phyloP scores from a whole-genome alignment of 2,888 invertebrate species.

The Idaea biselata region DNA sequence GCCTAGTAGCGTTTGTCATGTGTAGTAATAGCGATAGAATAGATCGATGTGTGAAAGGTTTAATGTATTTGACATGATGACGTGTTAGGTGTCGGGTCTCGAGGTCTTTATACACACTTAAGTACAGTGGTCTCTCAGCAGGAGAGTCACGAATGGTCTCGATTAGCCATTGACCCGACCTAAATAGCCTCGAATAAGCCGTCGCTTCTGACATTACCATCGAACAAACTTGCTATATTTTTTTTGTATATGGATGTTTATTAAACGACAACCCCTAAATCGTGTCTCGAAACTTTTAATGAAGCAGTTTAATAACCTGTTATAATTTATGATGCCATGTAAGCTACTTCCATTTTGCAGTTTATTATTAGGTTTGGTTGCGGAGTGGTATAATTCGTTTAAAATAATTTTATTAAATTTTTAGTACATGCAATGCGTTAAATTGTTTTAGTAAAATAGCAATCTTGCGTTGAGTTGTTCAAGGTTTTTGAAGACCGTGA shows the following conservation, averaged over 20 bases:
- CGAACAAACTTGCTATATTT: conserved; percentile 52
- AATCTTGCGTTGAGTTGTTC: background rate
- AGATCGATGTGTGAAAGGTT: conserved; percentile 6
- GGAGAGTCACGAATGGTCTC: conserved; percentile 54
- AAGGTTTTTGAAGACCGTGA: too few relatives aligned
- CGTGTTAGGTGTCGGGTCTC: conserved; percentile 17
- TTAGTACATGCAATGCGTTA: background rate
- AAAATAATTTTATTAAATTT: background rate
- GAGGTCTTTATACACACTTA: conserved; percentile 23
- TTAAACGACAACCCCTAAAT: conserved; percentile 38
- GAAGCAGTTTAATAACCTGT: conserved; percentile 21
- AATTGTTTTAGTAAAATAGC: background rate
- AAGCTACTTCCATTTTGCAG: background rate
- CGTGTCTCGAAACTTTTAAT: conserved; percentile 39
- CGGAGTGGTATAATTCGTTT: background rate
- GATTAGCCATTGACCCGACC: conserved; percentile 68
- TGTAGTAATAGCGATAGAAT: conserved; percentile 5
- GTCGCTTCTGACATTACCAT: conserved; percentile 55
- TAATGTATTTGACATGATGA: conserved; percentile 19
- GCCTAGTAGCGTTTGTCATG: background rate
- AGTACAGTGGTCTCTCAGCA: conserved; percentile 39
- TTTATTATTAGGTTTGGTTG: background rate
- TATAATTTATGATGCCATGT: background rate
- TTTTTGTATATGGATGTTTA: conserved; percentile 41
- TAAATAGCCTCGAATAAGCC: conserved; percentile 60